Base-by-base conservation (phyloP, 2,888 invertebrate genomes). In the Epicampocera succincta region DNA sequence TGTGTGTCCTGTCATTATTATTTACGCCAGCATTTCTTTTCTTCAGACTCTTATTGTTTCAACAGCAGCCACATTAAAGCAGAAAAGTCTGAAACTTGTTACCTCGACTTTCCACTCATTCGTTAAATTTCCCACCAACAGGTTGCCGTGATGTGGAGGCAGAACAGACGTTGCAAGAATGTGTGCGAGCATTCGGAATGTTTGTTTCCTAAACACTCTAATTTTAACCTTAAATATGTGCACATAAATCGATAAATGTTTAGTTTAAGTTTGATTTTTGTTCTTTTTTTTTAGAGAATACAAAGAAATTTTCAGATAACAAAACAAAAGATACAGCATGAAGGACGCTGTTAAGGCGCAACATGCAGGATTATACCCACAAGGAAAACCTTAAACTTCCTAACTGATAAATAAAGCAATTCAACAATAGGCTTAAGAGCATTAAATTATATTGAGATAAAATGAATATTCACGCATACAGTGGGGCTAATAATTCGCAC, bases 121-220 rank as follows among this genome's bases (percentile, higher is more conserved):
- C 46, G 50, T 69, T n/a, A 25, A 76, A 50, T 38, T 33, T 60
- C 61, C 79, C 68, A 73, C 73, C 79, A 73, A 73, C 73, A 73
- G 72, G 73, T 73, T 79, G 66, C 38, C n/a, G 11, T 17, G 50
- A 50, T 40, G n/a, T n/a, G 29, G 17, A n/a, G 42, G 50, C 33
- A 46, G 11, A 11, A 17, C 25, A 25, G n/a, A 33, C 17, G 0
- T 69, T 44, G 3, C 33, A 33, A 33, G 69, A 17, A 1, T 15
- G 17, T 40, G 15, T 17, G 40, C 19, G 8, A 4, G 21, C 29
- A 6, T 3, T 6, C 29, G 1, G 9, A 8, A 1, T 9, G 9
- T 46, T 15, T 33, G 21, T 38, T 38, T 44, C 25, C n/a, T 44
- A 6, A 13, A 40, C 11, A 68, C 13, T 19, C 11, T 5, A 38